A percentile compares a stretch with the other conserved stretches of the same genome.
Conservation (phyloP, 2,888 invertebrate species). For the Patella caerulea region DNA sequence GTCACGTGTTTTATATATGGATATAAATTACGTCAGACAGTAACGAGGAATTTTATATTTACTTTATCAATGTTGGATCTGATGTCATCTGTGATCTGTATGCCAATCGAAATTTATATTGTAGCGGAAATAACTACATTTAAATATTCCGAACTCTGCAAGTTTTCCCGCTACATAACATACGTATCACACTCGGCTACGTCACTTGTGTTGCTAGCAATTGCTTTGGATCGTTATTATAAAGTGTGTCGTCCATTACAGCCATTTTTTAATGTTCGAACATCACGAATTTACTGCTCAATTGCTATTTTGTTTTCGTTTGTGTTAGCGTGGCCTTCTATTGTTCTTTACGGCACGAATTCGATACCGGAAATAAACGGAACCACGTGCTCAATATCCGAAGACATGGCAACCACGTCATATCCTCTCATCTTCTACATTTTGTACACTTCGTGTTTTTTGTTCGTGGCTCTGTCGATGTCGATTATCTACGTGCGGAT, state of each 20-base stretch:
- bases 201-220: conserved; percentile 39
- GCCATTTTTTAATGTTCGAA: conserved; percentile 38
- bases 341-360: conserved; percentile 50
- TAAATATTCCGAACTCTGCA: conserved; percentile 36
- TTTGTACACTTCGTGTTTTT: conserved; percentile 34
- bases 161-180: conserved; percentile 37
- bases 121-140: conserved; percentile 32
- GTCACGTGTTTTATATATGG: conserved; percentile 38
- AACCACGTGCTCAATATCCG: conserved; percentile 46
- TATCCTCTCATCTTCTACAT: conserved; percentile 44
- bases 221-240: conserved; percentile 45
- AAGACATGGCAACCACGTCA: conserved; percentile 29
- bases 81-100: conserved; percentile 35
- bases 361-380: conserved; percentile 24
- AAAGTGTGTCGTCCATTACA: conserved; percentile 51
- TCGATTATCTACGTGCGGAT: conserved; percentile 42
- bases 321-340: conserved; percentile 45
- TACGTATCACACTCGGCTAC: conserved; percentile 39
- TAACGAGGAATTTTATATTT: conserved; percentile 42
- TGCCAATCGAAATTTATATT: conserved; percentile 38
- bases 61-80: conserved; percentile 40
- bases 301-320: conserved; percentile 40
- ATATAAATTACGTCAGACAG: conserved; percentile 32
- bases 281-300: conserved; percentile 46
- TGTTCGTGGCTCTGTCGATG: conserved; percentile 38